Evolutionary conservation across 2,113 vertebrate species (phyloP).

Genomic region (Brachyistius frenatus): DNA sequence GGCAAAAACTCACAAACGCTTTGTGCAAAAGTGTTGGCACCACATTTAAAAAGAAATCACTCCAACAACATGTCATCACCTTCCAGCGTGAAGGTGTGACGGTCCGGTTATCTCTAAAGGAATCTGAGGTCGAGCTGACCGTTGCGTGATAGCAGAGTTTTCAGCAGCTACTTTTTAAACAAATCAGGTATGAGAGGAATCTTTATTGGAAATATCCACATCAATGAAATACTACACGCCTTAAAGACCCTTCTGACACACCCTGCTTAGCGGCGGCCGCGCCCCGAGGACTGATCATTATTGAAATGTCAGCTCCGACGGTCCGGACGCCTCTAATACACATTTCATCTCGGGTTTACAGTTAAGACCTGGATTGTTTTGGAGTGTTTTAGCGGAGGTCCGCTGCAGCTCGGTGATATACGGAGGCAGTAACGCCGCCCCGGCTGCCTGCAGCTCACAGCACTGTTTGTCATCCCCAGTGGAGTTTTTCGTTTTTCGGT

Average conservation of each 20-base stretch:
- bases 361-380: conserved; percentile 5
- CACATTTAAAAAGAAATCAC: too few relatives aligned
- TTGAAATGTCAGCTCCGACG: conserved; percentile 38
- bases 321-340: conserved; percentile 31
- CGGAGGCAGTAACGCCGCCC: conserved; percentile 4
- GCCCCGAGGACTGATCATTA: conserved; percentile 16
- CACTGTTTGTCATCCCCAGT: conserved; percentile 33
- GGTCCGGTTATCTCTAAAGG: background rate
- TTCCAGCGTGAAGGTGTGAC: background rate
- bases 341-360: conserved; percentile 32
- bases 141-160: background rate
- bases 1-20: too few relatives aligned
- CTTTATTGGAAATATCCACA: background rate
- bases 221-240: background rate
- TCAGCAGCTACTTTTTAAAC: conserved; percentile 14
- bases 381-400: conserved; percentile 21
- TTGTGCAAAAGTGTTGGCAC: too few relatives aligned
- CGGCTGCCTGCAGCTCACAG: conserved; percentile 12
- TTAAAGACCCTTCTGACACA: conserved; percentile 12
- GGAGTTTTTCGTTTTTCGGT: conserved; percentile 20
- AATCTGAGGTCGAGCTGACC: conserved; percentile 8
- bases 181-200: background rate
- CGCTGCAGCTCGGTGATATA: conserved; percentile 35
- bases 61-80: background rate
- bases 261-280: background rate